phyloP scores from a whole-genome alignment of 2,797 vertebrate genomes.

The Ambastaia sidthimunki region DNA sequence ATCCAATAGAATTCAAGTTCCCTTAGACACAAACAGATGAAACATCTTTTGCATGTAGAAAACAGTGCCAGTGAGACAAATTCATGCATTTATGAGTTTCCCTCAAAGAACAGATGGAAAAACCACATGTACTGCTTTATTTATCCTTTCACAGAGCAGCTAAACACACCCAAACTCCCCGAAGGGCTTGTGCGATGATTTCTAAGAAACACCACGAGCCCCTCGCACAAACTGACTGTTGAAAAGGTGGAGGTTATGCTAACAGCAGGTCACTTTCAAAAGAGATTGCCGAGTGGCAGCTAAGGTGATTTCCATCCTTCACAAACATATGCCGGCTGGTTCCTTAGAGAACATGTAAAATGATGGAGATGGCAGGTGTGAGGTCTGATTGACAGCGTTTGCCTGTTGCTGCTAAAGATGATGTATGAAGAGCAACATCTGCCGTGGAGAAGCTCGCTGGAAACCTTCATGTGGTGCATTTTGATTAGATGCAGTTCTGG shows the following conservation, averaged over 20 bases:
- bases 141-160: constrained; percentile 30
- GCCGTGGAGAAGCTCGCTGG: neutral
- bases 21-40: constrained; percentile 28
- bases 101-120: constrained; percentile 56
- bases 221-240: neutral
- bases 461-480: neutral
- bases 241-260: neutral
- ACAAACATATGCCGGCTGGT: constrained; percentile 11
- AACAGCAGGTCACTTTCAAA: too few species aligned
- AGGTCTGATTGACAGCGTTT: constrained; percentile 24
- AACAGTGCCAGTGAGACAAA: constrained; percentile 29
- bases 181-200: constrained; percentile 7
- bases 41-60: constrained; percentile 33
- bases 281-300: neutral
- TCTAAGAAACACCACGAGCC: neutral
- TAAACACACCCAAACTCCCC: constrained; percentile 28
- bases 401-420: constrained; percentile 3
- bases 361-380: constrained; percentile 28
- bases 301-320: neutral
- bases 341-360: constrained; percentile 5
- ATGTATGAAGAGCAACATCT: constrained; percentile 7
- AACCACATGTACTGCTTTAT: constrained; percentile 23
- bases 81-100: constrained; percentile 49
- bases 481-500: neutral
- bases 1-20: constrained; percentile 19